phyloP scores from a whole-genome alignment of 2,888 invertebrate species.

The Rhabditoides inermis region DNA sequence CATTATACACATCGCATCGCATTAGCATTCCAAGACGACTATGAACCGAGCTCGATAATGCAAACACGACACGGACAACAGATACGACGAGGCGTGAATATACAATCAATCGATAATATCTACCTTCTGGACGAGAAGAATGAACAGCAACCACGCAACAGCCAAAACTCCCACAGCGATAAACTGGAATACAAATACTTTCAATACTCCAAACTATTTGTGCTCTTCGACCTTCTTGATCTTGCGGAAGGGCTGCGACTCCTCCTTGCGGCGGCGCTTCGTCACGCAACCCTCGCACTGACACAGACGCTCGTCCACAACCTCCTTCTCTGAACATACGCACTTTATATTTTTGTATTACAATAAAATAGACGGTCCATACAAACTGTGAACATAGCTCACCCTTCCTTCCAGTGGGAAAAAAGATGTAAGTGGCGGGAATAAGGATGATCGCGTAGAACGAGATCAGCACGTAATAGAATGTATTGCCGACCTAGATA shows the following conservation, averaged over 20 bases:
- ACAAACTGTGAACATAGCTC: no score
- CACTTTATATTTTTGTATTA: no score
- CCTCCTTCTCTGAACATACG: conserved; percentile 36
- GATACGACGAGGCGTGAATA: neutral
- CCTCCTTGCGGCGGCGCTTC: conserved; percentile 73
- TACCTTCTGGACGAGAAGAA: conserved; percentile 56
- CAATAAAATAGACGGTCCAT: no score
- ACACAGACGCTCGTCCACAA: conserved; percentile 58
- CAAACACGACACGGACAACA: no score
- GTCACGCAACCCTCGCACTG: conserved; percentile 78
- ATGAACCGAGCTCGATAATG: no score
- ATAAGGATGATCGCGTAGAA: conserved; percentile 88
- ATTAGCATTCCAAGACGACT: no score
- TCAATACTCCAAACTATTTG: conserved; percentile 25
- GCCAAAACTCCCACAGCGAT: conserved; percentile 32
- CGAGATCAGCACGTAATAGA: conserved; percentile 94
- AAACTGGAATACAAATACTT: neutral
- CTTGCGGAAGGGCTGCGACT: conserved; percentile 75
- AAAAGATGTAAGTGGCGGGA: conserved; percentile 92
- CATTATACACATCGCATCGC: no score
- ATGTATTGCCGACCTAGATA: conserved; percentile 86
- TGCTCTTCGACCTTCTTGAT: conserved; percentile 55
- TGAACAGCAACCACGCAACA: conserved; percentile 56
- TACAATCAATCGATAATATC: neutral
- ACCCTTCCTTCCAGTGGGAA: conserved; percentile 63